Conservation (phyloP, 2,797 vertebrate species). For the Sphaeramia orbicularis region DNA sequence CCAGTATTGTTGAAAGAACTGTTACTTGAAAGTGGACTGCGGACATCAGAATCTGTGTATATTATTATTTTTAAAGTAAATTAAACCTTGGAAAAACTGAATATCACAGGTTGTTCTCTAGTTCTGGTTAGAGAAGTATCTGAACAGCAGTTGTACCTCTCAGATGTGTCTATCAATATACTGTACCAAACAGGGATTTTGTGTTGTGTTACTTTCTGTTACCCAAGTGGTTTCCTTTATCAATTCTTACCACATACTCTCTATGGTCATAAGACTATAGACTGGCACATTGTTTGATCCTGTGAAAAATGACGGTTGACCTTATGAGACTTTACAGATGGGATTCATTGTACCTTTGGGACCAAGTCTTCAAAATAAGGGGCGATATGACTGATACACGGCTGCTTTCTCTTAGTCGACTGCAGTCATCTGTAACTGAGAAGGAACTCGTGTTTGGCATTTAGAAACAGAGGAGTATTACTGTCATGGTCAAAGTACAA, state of each 20-base stretch:
- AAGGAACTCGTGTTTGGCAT: constrained; percentile 12
- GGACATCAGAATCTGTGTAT: constrained; percentile 31
- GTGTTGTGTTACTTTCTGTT: constrained; percentile 1
- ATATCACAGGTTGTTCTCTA: background rate
- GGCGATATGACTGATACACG: constrained; percentile 5
- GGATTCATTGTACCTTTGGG: constrained; percentile 57
- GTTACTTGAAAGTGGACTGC: constrained; percentile 26
- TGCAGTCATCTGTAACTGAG: constrained; percentile 22
- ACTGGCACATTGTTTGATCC: background rate
- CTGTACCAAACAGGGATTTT: constrained; percentile 4
- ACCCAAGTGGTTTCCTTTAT: background rate
- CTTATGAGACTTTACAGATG: background rate
- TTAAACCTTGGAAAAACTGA: background rate
- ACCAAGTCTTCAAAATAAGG: constrained; percentile 62
- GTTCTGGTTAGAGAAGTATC: background rate
- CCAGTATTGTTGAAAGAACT: constrained; percentile 53
- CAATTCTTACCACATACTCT: background rate
- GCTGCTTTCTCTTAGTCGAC: constrained; percentile 22
- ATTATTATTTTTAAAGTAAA: constrained; percentile 32
- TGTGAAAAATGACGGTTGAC: background rate
- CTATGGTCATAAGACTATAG: constrained; percentile 8
- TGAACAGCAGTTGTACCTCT: background rate
- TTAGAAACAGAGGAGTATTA: constrained; percentile 1
- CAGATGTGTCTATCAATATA: background rate
- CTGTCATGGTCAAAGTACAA: constrained; percentile 3